phyloP scores from a whole-genome alignment of 2,888 invertebrate genomes.

The Lasioglossum calceatum region DNA sequence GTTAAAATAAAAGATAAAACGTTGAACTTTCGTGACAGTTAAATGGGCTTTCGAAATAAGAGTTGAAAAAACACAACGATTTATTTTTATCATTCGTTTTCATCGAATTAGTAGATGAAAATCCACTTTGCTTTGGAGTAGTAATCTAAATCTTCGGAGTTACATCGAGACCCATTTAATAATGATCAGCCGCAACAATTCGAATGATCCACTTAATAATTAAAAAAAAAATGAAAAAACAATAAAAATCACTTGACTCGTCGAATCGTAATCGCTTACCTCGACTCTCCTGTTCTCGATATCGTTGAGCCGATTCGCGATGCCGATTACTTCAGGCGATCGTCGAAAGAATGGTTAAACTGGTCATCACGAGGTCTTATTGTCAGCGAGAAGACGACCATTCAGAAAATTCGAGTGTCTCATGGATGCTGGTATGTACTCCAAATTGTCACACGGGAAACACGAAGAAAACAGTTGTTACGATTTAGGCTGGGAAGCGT shows the following conservation, averaged over 20 bases:
- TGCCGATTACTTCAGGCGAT: constrained; percentile 29
- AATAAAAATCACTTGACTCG: not conserved
- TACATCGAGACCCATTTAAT: not conserved
- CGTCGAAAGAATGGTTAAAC: constrained; percentile 1
- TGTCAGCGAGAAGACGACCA: constrained; percentile 21
- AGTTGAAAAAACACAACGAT: not conserved
- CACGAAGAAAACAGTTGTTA: not conserved
- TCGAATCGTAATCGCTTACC: constrained; percentile 2
- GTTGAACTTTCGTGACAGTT: not conserved
- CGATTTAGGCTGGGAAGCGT: not conserved
- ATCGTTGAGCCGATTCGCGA: not conserved
- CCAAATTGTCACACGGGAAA: not conserved
- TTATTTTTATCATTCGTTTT: not conserved
- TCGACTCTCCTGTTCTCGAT: constrained; percentile 11
- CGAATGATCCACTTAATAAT: not conserved
- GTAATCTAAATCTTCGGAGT: not conserved
- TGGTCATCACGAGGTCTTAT: constrained; percentile 40
- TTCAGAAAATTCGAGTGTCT: constrained; percentile 22
- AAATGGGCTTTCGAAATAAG: not conserved
- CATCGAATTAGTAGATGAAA: not conserved
- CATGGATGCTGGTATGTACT: constrained; percentile 34
- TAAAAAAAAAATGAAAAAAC: not conserved
- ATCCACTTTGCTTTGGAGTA: not conserved
- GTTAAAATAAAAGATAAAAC: not conserved
- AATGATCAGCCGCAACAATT: not conserved